phyloP scores from a whole-genome alignment of 1,140 invertebrate genomes.

The Caenorhabditis briggsae region DNA sequence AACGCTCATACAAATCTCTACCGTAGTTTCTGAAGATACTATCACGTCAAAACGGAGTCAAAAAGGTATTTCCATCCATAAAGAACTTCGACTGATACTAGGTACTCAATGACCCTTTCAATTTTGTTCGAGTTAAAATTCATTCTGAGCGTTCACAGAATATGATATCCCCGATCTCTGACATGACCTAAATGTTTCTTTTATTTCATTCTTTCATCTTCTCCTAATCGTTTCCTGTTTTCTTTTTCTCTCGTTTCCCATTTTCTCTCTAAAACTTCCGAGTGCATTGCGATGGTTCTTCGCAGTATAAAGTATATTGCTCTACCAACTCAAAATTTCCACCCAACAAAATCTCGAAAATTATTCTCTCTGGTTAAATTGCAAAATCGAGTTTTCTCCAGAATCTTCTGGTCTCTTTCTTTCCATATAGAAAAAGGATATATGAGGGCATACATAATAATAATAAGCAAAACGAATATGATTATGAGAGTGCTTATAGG shows the following conservation, averaged over 20 bases:
- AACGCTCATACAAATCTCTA: no score
- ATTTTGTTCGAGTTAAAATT: no score
- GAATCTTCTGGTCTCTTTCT: neutral
- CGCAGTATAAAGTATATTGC: neutral
- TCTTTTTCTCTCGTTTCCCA: neutral
- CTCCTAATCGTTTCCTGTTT: conserved; percentile 8
- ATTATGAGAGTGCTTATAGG: conserved; percentile 37
- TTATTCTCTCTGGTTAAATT: conserved; percentile 18
- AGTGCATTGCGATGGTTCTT: neutral
- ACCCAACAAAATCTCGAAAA: neutral
- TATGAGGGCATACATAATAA: conserved; percentile 32
- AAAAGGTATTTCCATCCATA: no score
- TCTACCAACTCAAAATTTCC: neutral
- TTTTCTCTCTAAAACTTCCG: neutral
- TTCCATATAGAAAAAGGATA: neutral
- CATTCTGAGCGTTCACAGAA: no score
- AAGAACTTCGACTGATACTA: no score
- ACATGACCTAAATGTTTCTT: neutral
- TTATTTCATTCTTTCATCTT: conserved; percentile 9
- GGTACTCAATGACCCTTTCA: no score
- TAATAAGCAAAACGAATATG: conserved; percentile 23
- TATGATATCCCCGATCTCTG: neutral
- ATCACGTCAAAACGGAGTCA: no score
- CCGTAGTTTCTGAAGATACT: no score
- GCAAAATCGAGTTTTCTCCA: conserved; percentile 12